A percentile compares a stretch with the other conserved stretches of the same genome.
Evolutionary conservation across 2,797 vertebrate genomes (phyloP).

Genomic region (Danio aesculapii): DNA sequence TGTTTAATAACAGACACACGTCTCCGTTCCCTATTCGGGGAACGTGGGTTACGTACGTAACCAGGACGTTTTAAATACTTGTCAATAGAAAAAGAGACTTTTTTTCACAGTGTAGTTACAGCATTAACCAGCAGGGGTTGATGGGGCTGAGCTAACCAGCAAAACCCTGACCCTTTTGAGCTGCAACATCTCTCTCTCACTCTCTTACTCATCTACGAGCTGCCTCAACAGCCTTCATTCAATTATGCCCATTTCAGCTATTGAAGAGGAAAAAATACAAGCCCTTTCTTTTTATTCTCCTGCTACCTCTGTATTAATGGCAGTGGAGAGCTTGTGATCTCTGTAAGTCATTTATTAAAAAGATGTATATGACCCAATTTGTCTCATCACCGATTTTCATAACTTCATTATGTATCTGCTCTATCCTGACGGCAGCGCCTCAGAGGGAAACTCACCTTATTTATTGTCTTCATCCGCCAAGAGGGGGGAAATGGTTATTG

Average conservation of each 20-base stretch:
- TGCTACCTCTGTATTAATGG: conserved; percentile 58
- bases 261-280: conserved; percentile 24
- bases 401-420: conserved; percentile 65
- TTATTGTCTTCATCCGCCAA: conserved; percentile 64
- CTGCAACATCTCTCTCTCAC: background rate
- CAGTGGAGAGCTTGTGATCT: conserved; percentile 59
- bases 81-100: background rate
- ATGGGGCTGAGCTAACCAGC: background rate
- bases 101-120: background rate
- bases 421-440: conserved; percentile 60
- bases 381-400: conserved; percentile 68
- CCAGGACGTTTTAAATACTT: background rate
- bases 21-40: no score
- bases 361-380: conserved; percentile 70
- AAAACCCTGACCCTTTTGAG: conserved; percentile 18
- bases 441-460: conserved; percentile 58
- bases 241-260: conserved; percentile 58
- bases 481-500: conserved; percentile 61
- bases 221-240: conserved; percentile 60
- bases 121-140: conserved; percentile 1
- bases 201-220: conserved; percentile 34
- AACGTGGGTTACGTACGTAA: no score
- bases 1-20: no score
- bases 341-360: conserved; percentile 67
- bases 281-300: conserved; percentile 38